phyloP scores from a whole-genome alignment of 2,113 vertebrate genomes.

The Pterocles orientalis region DNA sequence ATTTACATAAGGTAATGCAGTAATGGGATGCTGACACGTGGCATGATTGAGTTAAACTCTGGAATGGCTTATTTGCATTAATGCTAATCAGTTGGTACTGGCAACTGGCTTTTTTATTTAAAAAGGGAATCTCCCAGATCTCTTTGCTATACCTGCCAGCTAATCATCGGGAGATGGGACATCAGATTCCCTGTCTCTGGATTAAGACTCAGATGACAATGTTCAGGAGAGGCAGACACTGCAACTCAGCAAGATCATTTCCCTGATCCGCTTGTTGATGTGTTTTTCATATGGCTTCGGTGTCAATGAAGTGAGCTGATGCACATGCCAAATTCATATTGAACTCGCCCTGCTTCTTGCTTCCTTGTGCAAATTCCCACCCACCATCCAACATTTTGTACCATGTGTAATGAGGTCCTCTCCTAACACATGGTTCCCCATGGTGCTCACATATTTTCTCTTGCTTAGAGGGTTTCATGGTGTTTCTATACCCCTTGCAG shows the following conservation, averaged over 20 bases:
- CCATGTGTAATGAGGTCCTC: neutral
- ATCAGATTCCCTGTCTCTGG: neutral
- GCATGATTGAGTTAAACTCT: neutral
- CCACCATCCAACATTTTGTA: neutral
- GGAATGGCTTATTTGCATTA: neutral
- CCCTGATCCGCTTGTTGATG: neutral
- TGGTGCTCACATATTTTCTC: neutral
- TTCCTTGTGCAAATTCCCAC: neutral
- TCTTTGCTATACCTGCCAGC: neutral
- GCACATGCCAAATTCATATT: neutral
- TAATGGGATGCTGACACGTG: neutral
- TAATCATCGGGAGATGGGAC: neutral
- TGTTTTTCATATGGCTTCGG: neutral
- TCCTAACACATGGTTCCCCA: neutral
- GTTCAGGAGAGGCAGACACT: neutral
- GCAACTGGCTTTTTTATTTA: neutral
- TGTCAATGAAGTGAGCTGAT: neutral
- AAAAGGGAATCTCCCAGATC: neutral
- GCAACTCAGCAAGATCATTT: neutral
- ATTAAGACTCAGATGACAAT: neutral
- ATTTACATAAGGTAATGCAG: slow-evolving; percentile 10
- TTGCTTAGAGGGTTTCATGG: neutral
- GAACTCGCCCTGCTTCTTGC: neutral
- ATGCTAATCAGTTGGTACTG: neutral
- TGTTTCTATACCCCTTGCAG: neutral